These are phyloP conservation scores for Stratiolaelaps scimitus DNA, from an alignment of 1,140 invertebrate species.

Conservation along the genomic window DNA sequence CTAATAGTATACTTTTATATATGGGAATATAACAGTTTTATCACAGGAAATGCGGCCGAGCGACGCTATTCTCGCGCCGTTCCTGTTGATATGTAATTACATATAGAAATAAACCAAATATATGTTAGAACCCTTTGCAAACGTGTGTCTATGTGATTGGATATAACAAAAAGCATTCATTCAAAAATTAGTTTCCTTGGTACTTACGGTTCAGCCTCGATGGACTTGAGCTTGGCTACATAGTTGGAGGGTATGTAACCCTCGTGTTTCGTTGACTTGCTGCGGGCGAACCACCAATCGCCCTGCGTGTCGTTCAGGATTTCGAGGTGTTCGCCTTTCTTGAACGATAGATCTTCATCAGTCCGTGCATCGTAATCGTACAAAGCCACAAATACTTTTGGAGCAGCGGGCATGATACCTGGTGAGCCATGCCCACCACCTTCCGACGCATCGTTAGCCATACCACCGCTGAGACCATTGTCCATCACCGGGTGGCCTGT, in stretches of 20 bases:
- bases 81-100: no score
- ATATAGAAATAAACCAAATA: no score
- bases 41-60: no score
- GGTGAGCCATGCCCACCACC: conserved; percentile 28
- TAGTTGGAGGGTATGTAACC: conserved; percentile 99
- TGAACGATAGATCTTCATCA: conserved; percentile 94
- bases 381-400: conserved; percentile 78
- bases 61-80: no score
- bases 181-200: conserved; percentile 28
- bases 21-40: no score
- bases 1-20: no score
- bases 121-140: no score
- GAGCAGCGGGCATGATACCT: conserved; percentile 30
- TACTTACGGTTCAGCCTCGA: conserved; percentile 98
- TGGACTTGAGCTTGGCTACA: conserved; percentile 95
- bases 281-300: conserved; percentile 97
- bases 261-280: conserved; percentile 81
- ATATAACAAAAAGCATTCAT: conserved; percentile 29
- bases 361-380: conserved; percentile 98
- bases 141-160: no score
- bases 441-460: neutral
- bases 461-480: neutral
- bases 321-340: conserved; percentile 94
- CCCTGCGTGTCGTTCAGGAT: conserved; percentile 96
- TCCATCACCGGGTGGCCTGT: no score